Percentiles rank a stretch among this genome's conserved stretches.
Evolutionary conservation across 1,140 invertebrate species (phyloP).

Genomic region (Diploscapter pachys): DNA sequence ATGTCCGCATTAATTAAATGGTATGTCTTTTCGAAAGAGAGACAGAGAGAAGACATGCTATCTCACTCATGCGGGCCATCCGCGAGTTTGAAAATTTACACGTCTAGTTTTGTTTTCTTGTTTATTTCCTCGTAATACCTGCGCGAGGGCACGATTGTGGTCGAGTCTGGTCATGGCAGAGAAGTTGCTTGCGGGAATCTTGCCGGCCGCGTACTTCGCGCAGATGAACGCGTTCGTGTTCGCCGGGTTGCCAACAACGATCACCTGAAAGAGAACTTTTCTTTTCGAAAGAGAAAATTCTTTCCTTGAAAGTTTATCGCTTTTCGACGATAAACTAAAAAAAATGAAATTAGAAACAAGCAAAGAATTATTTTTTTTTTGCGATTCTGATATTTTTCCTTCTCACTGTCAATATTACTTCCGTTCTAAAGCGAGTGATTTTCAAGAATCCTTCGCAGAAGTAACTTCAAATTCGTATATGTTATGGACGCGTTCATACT

Average conservation of each 20-base stretch:
- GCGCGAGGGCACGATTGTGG: conserved; percentile 88
- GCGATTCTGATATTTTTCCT: not conserved
- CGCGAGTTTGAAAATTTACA: no score
- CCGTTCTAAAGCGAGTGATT: no score
- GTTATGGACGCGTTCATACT: not conserved
- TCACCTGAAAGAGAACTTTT: conserved; percentile 60
- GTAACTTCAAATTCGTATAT: not conserved
- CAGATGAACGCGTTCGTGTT: conserved; percentile 97
- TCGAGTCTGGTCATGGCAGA: conserved; percentile 96
- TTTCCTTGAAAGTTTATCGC: no score
- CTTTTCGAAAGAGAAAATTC: no score
- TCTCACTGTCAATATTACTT: not conserved
- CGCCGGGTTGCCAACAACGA: conserved; percentile 98
- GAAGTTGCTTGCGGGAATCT: conserved; percentile 92
- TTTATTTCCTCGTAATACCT: conserved; percentile 60
- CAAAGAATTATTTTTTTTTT: no score
- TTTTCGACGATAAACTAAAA: no score
- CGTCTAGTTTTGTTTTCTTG: no score
- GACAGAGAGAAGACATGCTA: no score
- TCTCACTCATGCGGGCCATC: no score
- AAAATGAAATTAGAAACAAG: no score
- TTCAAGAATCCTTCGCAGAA: not conserved
- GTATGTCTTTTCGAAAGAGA: no score
- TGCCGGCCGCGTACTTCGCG: conserved; percentile 90
- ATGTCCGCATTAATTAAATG: no score